Evolutionary conservation across 37 sponge, comb jelly and placozoan genomes (phyloP).

Genomic region (Diacarnus erythraeanus): DNA sequence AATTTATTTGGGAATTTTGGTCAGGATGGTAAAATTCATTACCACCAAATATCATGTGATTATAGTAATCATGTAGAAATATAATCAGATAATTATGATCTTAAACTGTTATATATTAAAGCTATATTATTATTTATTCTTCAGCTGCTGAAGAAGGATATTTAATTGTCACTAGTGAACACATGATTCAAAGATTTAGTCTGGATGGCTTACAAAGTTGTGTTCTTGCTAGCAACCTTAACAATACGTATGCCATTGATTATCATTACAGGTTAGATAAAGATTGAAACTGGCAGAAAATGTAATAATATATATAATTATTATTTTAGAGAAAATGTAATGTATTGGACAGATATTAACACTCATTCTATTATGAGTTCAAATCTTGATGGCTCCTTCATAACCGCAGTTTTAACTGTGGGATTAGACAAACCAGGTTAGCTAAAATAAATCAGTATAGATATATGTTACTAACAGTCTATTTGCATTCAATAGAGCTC

Average conservation of each 20-base stretch:
- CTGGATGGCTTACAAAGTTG: constrained; percentile 10
- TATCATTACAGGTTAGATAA: constrained; percentile 30
- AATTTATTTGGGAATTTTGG: no score
- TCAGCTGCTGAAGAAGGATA: background rate
- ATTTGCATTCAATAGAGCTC: no score
- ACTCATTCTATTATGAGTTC: background rate
- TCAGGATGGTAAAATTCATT: no score
- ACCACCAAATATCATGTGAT: no score
- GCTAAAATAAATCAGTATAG: no score
- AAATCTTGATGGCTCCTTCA: constrained; percentile 21
- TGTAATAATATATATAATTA: background rate
- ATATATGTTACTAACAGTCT: no score
- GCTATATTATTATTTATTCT: background rate
- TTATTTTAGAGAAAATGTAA: background rate
- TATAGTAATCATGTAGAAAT: no score
- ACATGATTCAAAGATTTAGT: background rate
- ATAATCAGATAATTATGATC: no score
- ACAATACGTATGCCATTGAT: constrained; percentile 2
- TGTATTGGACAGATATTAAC: constrained; percentile 27
- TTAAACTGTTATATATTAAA: no score
- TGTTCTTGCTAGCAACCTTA: background rate
- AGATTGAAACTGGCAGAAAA: background rate
- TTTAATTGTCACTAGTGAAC: background rate
- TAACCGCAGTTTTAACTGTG: background rate
- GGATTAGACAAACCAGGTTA: constrained; percentile 2